These are phyloP conservation scores for Leucophenga maculata DNA, from an alignment of 2,888 invertebrate species.

Conservation along the genomic window DNA sequence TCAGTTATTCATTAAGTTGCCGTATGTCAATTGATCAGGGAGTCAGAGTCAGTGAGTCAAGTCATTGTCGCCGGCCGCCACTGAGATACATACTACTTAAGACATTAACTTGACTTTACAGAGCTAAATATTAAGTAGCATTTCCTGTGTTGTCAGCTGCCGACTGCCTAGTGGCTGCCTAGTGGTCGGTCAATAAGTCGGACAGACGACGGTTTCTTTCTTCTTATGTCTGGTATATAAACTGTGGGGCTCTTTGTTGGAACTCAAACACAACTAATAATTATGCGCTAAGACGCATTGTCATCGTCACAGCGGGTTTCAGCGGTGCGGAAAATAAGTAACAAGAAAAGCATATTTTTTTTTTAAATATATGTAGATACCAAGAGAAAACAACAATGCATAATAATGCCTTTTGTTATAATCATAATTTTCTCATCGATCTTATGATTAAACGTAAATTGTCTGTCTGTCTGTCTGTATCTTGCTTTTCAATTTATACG, in stretches of 20 bases:
- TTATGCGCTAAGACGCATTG: constrained; percentile 65
- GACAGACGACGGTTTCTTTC: no score
- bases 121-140: constrained; percentile 57
- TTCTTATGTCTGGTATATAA: constrained; percentile 53
- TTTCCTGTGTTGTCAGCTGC: constrained; percentile 52
- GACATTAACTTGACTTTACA: constrained; percentile 13
- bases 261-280: constrained; percentile 45
- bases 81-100: constrained; percentile 9
- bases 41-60: constrained; percentile 39
- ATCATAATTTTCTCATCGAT: constrained; percentile 64
- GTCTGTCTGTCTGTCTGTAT: constrained; percentile 37
- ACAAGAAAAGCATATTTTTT: background rate
- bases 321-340: background rate
- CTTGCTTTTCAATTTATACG: constrained; percentile 18
- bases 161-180: background rate
- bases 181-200: constrained; percentile 10
- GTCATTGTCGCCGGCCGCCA: constrained; percentile 35
- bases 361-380: no score
- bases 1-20: background rate
- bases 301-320: constrained; percentile 46
- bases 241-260: constrained; percentile 45
- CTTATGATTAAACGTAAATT: constrained; percentile 66
- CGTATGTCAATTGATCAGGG: background rate
- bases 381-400: constrained; percentile 47
- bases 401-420: constrained; percentile 60